phyloP scores from a whole-genome alignment of 1,140 invertebrate genomes.

The Drosophila watanabei region DNA sequence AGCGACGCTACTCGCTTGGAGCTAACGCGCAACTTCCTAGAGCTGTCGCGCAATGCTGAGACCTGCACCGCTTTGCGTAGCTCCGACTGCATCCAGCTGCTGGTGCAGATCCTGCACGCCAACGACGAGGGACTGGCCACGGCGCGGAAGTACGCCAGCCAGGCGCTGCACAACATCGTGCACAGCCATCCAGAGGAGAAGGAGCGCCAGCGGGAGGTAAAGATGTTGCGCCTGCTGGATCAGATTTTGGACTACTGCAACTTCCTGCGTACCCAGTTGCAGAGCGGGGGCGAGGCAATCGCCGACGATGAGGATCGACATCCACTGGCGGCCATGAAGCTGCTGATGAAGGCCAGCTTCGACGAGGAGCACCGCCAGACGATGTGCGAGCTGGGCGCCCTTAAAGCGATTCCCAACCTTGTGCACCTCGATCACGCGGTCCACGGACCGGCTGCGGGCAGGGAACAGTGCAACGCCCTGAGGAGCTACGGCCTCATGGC shows the following conservation, averaged over 20 bases:
- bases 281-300: slow-evolving; percentile 86
- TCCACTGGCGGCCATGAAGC: slow-evolving; percentile 93
- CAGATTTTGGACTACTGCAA: slow-evolving; percentile 91
- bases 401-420: slow-evolving; percentile 95
- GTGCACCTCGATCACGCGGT: slow-evolving; percentile 94
- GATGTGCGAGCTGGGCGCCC: slow-evolving; percentile 96
- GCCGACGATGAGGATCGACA: slow-evolving; percentile 92
- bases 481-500: slow-evolving; percentile 98
- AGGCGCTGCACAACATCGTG: slow-evolving; percentile 96
- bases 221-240: slow-evolving; percentile 94
- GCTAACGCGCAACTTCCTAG: slow-evolving; percentile 94
- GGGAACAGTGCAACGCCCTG: slow-evolving; percentile 94
- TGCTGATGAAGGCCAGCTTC: slow-evolving; percentile 98
- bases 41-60: slow-evolving; percentile 96
- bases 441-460: slow-evolving; percentile 91
- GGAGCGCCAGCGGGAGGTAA: slow-evolving; percentile 93
- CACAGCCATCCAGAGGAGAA: slow-evolving; percentile 96
- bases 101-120: slow-evolving; percentile 95
- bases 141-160: slow-evolving; percentile 89
- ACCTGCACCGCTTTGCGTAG: slow-evolving; percentile 96
- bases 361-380: slow-evolving; percentile 97
- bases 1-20: slow-evolving; percentile 91
- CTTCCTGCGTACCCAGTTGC: slow-evolving; percentile 87
- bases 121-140: slow-evolving; percentile 86
- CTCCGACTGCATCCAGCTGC: slow-evolving; percentile 95